These are phyloP conservation scores for Anguilla megastoma DNA, from an alignment of 2,797 vertebrate species.

Conservation along the genomic window DNA sequence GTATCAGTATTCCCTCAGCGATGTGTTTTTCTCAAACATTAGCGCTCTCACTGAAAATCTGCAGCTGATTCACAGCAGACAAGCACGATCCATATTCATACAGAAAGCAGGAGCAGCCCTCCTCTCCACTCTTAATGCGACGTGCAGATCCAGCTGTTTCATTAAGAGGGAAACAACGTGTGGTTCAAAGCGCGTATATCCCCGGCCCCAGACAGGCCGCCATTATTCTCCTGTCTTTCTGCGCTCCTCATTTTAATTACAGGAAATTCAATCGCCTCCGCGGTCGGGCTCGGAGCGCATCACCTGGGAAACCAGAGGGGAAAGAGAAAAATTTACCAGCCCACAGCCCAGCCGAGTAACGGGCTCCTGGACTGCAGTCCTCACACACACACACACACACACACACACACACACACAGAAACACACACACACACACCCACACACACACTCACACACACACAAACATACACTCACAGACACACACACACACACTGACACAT, in stretches of 20 bases:
- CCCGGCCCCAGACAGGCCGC: slow-evolving; percentile 39
- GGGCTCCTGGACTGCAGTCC: not conserved
- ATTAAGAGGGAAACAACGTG: not conserved
- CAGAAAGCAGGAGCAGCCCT: not conserved
- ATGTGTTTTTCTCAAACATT: not conserved
- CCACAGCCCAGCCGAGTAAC: slow-evolving; percentile 19
- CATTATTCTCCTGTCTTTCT: slow-evolving; percentile 63
- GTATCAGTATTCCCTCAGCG: not conserved
- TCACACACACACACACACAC: too few species aligned
- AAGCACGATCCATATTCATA: not conserved
- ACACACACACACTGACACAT: too few species aligned
- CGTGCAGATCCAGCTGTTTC: not conserved
- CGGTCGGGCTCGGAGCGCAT: slow-evolving; percentile 55
- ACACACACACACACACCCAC: too few species aligned
- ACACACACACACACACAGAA: not conserved
- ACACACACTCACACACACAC: too few species aligned
- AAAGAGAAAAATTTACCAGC: slow-evolving; percentile 57
- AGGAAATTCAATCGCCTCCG: slow-evolving; percentile 68
- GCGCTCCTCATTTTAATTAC: slow-evolving; percentile 68
- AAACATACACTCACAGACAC: too few species aligned
- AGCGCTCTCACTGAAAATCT: not conserved
- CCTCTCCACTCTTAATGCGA: not conserved
- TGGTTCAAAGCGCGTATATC: not conserved
- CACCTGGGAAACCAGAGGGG: slow-evolving; percentile 64
- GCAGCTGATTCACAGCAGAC: not conserved